These are phyloP conservation scores for Synodontis membranacea DNA, from an alignment of 2,113 vertebrate species.

Conservation along the genomic window DNA sequence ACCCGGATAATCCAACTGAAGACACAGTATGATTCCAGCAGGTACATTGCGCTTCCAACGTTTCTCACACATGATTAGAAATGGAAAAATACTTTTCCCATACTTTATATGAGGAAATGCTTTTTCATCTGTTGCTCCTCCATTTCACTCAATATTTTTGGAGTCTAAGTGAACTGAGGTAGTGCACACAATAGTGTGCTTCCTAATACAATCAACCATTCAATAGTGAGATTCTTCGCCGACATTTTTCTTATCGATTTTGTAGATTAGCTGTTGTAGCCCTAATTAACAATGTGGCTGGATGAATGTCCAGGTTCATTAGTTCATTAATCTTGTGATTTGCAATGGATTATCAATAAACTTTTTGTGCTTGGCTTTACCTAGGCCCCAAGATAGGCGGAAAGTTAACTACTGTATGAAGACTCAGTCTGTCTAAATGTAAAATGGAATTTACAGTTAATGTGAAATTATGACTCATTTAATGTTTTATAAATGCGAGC, in stretches of 20 bases:
- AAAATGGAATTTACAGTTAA: neutral
- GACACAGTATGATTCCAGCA: neutral
- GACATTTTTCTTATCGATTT: neutral
- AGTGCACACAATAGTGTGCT: neutral
- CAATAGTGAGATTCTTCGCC: neutral
- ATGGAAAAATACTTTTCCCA: neutral
- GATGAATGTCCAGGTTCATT: constrained; percentile 35
- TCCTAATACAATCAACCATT: neutral
- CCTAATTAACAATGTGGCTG: neutral
- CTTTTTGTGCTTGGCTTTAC: neutral
- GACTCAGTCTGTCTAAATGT: neutral
- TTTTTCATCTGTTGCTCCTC: constrained; percentile 7
- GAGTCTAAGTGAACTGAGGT: neutral
- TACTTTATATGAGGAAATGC: constrained; percentile 44
- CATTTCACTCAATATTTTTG: neutral
- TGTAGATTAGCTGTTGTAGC: constrained; percentile 44
- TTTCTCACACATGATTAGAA: neutral
- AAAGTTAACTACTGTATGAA: neutral
- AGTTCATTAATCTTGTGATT: neutral
- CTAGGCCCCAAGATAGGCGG: neutral
- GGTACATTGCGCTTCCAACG: neutral
- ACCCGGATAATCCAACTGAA: neutral
- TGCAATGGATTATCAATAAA: neutral
- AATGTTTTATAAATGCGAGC: neutral
- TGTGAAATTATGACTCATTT: neutral